Evolutionary conservation across 1,140 invertebrate genomes (phyloP).

Genomic region (Bombus superbus): DNA sequence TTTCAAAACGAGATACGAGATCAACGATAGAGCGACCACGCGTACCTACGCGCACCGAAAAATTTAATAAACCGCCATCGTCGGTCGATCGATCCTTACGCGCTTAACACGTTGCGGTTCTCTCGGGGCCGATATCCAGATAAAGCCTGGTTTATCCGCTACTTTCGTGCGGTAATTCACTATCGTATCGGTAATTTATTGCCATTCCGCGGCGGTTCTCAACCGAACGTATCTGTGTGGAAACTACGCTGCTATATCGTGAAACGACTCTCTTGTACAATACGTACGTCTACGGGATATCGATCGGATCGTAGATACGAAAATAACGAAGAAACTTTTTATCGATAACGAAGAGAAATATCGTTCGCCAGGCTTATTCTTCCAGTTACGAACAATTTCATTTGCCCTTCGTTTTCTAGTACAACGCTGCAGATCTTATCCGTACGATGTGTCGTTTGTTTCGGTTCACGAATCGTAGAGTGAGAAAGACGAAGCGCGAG

Average conservation of each 20-base stretch:
- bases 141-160: constrained; percentile 14
- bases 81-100: constrained; percentile 9
- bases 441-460: no score
- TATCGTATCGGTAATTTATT: constrained; percentile 12
- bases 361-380: no score
- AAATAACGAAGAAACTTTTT: no score
- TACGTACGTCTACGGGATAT: no score
- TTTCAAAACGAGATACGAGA: not conserved
- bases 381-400: no score
- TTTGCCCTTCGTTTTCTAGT: no score
- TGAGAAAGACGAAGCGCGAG: accelerated
- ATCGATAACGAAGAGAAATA: no score
- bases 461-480: no score
- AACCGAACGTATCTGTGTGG: not conserved
- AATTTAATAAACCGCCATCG: constrained; percentile 38
- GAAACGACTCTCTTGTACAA: no score
- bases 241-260: no score
- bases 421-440: no score
- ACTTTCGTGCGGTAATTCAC: not conserved
- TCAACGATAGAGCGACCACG: not conserved
- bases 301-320: no score
- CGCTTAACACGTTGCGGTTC: not conserved
- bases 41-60: not conserved
- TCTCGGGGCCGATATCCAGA: not conserved
- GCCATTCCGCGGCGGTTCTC: not conserved